A percentile compares a stretch with the other conserved stretches of the same genome.
Conservation (phyloP, 2,113 vertebrate species). For the Empidonax traillii region DNA sequence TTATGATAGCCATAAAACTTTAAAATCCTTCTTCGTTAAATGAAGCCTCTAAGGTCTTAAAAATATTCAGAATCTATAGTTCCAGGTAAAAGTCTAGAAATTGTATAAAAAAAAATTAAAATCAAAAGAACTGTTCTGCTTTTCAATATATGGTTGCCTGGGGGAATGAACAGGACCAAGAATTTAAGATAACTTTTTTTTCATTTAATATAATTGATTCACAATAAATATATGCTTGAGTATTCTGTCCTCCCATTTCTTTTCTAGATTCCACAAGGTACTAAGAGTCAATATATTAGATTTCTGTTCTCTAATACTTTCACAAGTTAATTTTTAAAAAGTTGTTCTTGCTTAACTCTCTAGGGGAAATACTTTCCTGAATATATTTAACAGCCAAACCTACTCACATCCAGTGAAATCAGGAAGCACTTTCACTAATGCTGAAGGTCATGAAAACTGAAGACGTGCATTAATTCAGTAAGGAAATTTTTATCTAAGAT, state of each 20-base stretch:
- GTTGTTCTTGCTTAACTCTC: neutral
- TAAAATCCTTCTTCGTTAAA: neutral
- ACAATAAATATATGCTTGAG: neutral
- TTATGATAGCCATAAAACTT: conserved; percentile 29
- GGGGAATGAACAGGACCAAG: neutral
- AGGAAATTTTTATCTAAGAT: neutral
- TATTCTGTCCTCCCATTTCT: conserved; percentile 6
- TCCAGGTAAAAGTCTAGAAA: conserved; percentile 33
- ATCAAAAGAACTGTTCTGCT: conserved; percentile 33
- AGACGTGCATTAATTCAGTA: neutral
- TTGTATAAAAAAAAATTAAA: neutral
- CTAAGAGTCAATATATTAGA: conserved; percentile 15
- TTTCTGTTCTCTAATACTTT: neutral
- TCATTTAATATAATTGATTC: conserved; percentile 29
- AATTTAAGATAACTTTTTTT: neutral
- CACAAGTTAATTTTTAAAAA: neutral
- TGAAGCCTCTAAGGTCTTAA: neutral
- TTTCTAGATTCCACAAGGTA: conserved; percentile 32
- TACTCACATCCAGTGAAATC: neutral
- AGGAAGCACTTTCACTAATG: neutral
- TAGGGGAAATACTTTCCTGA: neutral
- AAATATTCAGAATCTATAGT: conserved; percentile 39
- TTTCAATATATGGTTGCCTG: conserved; percentile 7
- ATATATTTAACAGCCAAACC: neutral
- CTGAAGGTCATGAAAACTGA: neutral